Conservation (phyloP, 2,797 vertebrate genomes). For the Lutjanus campechanus region DNA sequence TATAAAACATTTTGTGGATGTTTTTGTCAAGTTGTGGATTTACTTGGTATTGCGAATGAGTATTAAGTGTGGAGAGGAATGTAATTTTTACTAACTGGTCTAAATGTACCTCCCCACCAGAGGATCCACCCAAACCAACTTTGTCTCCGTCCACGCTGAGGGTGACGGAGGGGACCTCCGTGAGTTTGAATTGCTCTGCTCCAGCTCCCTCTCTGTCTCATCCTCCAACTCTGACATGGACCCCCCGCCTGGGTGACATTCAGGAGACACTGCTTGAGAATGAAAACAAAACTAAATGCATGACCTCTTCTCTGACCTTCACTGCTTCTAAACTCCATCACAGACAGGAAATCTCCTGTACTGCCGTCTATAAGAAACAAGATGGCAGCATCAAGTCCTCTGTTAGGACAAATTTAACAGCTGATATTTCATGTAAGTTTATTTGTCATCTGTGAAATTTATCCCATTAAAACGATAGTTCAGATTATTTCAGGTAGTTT, state of each 20-base stretch:
- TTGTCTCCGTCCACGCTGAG: slow-evolving; percentile 11
- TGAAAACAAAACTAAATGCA: slow-evolving; percentile 43
- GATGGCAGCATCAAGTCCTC: slow-evolving; percentile 7
- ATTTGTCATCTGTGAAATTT: not conserved
- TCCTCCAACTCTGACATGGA: slow-evolving; percentile 53
- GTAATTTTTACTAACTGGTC: not conserved
- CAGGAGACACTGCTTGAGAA: slow-evolving; percentile 40
- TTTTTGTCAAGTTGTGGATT: not conserved
- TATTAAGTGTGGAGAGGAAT: too few species aligned
- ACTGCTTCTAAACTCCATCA: slow-evolving; percentile 58
- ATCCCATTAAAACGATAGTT: too few species aligned
- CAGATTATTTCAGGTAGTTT: too few species aligned
- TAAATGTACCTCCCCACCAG: not conserved
- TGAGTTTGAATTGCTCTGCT: slow-evolving; percentile 64
- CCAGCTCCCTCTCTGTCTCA: slow-evolving; percentile 42
- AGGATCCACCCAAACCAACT: not conserved
- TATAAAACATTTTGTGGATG: too few species aligned
- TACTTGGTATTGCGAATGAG: not conserved
- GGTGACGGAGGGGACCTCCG: slow-evolving; percentile 42
- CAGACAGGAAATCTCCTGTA: slow-evolving; percentile 52
- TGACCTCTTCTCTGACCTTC: slow-evolving; percentile 61
- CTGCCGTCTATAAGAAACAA: slow-evolving; percentile 50
- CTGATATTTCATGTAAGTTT: slow-evolving; percentile 54
- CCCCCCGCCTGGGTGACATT: not conserved
- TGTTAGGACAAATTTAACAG: not conserved